Evolutionary conservation across 2,888 invertebrate genomes (phyloP).

Genomic region (Mythimna vitellina): DNA sequence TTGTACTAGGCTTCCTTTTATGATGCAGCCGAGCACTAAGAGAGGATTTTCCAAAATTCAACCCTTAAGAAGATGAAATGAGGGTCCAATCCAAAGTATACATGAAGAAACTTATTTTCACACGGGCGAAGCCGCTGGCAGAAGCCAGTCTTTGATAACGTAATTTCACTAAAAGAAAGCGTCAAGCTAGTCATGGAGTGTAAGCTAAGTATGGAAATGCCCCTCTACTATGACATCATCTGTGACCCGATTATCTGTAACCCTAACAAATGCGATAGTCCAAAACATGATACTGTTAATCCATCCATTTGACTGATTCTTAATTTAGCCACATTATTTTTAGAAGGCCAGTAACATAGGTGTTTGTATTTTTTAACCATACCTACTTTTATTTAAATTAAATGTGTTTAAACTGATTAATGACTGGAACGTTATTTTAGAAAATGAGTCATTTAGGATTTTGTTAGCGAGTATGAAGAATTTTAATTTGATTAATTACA

Average conservation of each 20-base stretch:
- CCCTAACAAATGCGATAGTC: slow-evolving; percentile 66
- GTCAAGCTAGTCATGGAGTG: slow-evolving; percentile 13
- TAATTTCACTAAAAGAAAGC: background rate
- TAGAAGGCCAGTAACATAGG: slow-evolving; percentile 65
- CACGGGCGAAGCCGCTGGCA: no score
- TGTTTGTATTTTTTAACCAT: slow-evolving; percentile 61
- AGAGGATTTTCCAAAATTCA: no score
- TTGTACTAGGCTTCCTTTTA: no score
- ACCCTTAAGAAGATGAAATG: no score
- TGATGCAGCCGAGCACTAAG: no score
- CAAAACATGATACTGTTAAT: slow-evolving; percentile 66
- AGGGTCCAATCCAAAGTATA: no score
- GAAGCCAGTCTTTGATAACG: no score
- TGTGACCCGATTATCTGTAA: slow-evolving; percentile 81
- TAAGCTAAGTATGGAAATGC: slow-evolving; percentile 55
- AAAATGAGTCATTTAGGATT: slow-evolving; percentile 53
- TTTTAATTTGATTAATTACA: slow-evolving; percentile 1
- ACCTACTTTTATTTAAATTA: slow-evolving; percentile 65
- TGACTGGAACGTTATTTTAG: slow-evolving; percentile 54
- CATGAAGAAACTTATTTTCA: no score
- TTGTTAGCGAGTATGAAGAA: slow-evolving; percentile 7
- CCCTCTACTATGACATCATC: slow-evolving; percentile 83
- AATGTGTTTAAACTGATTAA: slow-evolving; percentile 59
- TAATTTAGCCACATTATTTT: slow-evolving; percentile 68
- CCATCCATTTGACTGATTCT: slow-evolving; percentile 44